Base-by-base conservation (phyloP, 2,113 vertebrate species). In the Dicentrarchus labrax region DNA sequence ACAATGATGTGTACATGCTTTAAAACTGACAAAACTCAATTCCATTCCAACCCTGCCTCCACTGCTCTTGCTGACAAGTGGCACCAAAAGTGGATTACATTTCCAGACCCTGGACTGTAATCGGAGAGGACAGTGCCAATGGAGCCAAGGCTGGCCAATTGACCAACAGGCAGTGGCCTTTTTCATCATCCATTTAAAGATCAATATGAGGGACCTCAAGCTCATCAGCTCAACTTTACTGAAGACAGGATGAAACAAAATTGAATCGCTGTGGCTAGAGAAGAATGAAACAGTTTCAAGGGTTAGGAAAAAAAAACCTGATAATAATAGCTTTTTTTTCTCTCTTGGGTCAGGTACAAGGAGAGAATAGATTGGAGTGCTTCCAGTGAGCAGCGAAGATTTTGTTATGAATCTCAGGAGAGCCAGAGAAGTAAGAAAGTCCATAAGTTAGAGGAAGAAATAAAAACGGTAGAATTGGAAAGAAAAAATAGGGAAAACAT, bases 171-270 rank as follows among this genome's bases (percentile, higher is more conserved):
- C 83, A 65, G 72, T 50, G 51, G 86, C 61, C 87, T 93, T 93
- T 92, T 91, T 93, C 86, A 94, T 92, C 85, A 91, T 91, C 85
- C 87, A 91, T 93, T 91, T 93, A 90, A 86, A 86, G 86, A 95
- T 95, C 93, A 88, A 93, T 93, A 94, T 80, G 57, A 72, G 78
- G 61, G 50, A 85, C 83, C 88, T 85, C 59, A 39, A 90, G 79
- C 88, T 93, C 85, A 90, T 94, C 89, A 88, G 83, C 78, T 89
- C 87, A 90, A 80, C 84, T 85, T 72, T 73, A 76, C 84, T 77
- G 84, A 85, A 76, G 78, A 92, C 72, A 74, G 84, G 82, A 83
- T 82, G 66, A 88, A 91, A 91, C 70, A 43, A 67, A 87, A 87
- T 69, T 79, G 60, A 90, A 86, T 62, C 60, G 81, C 72, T 80